A percentile compares a stretch with the other conserved stretches of the same genome.
These are phyloP conservation scores for Ferrisia virgata DNA, from an alignment of 2,888 invertebrate genomes.

Conservation along the genomic window DNA sequence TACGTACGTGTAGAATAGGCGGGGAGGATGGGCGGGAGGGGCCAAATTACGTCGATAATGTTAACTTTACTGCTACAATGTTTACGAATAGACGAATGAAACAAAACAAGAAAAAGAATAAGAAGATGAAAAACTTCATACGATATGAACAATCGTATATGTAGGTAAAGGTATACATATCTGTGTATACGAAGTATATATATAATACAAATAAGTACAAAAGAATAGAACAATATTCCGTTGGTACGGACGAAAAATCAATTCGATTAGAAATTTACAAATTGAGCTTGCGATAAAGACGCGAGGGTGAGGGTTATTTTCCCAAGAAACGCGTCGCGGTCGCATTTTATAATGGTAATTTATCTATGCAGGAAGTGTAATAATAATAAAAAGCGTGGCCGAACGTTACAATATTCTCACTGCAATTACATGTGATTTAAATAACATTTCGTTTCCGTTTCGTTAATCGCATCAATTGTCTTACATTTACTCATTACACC, in stretches of 20 bases:
- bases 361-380: slow-evolving; percentile 38
- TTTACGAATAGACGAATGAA: no score
- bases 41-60: background rate
- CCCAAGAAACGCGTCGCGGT: background rate
- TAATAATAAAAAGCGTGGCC: slow-evolving; percentile 16
- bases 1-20: no score
- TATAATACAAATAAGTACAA: no score
- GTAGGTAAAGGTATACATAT: no score
- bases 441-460: slow-evolving; percentile 41
- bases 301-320: background rate
- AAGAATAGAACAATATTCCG: no score
- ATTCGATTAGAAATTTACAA: background rate
- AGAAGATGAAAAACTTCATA: no score
- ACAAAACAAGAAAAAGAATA: no score
- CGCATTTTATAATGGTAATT: slow-evolving; percentile 10
- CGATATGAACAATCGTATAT: no score
- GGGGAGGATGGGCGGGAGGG: no score
- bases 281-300: background rate
- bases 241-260: background rate
- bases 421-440: slow-evolving; percentile 43
- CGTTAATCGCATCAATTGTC: slow-evolving; percentile 39
- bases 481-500: slow-evolving; percentile 33
- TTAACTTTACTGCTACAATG: background rate
- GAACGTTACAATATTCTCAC: slow-evolving; percentile 42
- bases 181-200: no score